These are phyloP conservation scores for Sinocyclocheilus rhinocerous DNA, from an alignment of 2,113 vertebrate genomes.

Conservation along the genomic window DNA sequence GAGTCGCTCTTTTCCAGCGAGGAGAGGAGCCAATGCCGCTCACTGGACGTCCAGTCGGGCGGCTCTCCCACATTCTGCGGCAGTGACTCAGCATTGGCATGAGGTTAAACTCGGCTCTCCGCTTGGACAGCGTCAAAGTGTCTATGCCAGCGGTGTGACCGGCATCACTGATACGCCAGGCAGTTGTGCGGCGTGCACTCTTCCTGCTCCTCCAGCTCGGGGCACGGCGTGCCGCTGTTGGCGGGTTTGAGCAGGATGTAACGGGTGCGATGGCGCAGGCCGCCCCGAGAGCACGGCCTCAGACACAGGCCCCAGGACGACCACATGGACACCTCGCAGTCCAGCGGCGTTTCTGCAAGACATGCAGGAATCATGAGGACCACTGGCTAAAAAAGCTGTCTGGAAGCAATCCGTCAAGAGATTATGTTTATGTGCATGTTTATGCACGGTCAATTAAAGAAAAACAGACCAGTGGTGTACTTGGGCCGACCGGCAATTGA, in stretches of 20 bases:
- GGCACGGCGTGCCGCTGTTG: conserved; percentile 76
- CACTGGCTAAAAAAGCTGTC: neutral
- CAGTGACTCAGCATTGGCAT: conserved; percentile 8
- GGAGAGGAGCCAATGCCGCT: conserved; percentile 18
- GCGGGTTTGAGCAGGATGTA: conserved; percentile 80
- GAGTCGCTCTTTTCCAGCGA: conserved; percentile 29
- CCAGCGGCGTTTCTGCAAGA: conserved; percentile 75
- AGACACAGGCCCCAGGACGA: conserved; percentile 81
- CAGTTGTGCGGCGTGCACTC: conserved; percentile 76
- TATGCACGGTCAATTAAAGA: neutral
- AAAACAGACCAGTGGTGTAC: neutral
- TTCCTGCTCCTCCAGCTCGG: conserved; percentile 79
- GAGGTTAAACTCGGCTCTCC: conserved; percentile 30
- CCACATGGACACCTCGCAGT: conserved; percentile 81
- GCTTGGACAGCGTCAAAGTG: conserved; percentile 37
- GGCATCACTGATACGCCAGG: conserved; percentile 66
- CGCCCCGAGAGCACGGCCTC: conserved; percentile 72
- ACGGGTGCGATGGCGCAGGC: conserved; percentile 75
- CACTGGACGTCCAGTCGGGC: neutral
- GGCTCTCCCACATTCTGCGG: conserved; percentile 11
- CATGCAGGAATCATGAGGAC: neutral
- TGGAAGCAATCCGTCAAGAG: neutral
- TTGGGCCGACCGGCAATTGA: neutral
- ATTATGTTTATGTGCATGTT: conserved; percentile 2
- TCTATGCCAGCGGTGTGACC: conserved; percentile 24